phyloP scores from a whole-genome alignment of 2,113 vertebrate genomes.

The Chionomys nivalis region DNA sequence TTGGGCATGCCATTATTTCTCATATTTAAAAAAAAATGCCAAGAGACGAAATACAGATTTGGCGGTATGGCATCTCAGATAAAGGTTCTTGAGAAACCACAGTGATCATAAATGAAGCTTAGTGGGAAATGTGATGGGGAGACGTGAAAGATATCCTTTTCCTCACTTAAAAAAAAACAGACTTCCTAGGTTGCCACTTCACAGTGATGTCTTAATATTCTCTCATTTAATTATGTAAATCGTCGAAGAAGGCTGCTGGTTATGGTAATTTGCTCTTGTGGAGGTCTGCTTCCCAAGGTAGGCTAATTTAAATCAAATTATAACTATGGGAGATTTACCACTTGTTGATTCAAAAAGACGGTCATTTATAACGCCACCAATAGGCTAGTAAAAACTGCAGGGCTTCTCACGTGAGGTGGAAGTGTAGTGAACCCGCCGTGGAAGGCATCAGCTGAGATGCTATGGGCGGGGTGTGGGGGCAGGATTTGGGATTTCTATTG shows the following conservation, averaged over 20 bases:
- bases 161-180: slow-evolving; percentile 57
- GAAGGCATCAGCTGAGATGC: slow-evolving; percentile 83
- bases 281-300: slow-evolving; percentile 77
- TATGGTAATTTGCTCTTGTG: slow-evolving; percentile 78
- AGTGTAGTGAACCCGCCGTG: slow-evolving; percentile 79
- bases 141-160: slow-evolving; percentile 35
- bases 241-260: slow-evolving; percentile 65
- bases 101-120: neutral
- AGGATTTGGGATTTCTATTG: slow-evolving; percentile 83
- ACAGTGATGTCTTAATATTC: slow-evolving; percentile 74
- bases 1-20: slow-evolving; percentile 33
- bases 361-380: slow-evolving; percentile 81
- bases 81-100: neutral
- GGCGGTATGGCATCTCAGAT: neutral
- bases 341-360: slow-evolving; percentile 77
- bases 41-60: slow-evolving; percentile 53
- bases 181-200: slow-evolving; percentile 61
- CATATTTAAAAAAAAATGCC: slow-evolving; percentile 39
- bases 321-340: slow-evolving; percentile 77
- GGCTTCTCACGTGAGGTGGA: slow-evolving; percentile 83
- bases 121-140: neutral
- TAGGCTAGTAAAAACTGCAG: slow-evolving; percentile 47
- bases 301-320: slow-evolving; percentile 83
- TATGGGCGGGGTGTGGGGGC: slow-evolving; percentile 36
- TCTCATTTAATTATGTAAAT: slow-evolving; percentile 81